A percentile compares a stretch with the other conserved stretches of the same genome.
Conservation (phyloP, 2,113 vertebrate species). For the Saccopteryx leptura region DNA sequence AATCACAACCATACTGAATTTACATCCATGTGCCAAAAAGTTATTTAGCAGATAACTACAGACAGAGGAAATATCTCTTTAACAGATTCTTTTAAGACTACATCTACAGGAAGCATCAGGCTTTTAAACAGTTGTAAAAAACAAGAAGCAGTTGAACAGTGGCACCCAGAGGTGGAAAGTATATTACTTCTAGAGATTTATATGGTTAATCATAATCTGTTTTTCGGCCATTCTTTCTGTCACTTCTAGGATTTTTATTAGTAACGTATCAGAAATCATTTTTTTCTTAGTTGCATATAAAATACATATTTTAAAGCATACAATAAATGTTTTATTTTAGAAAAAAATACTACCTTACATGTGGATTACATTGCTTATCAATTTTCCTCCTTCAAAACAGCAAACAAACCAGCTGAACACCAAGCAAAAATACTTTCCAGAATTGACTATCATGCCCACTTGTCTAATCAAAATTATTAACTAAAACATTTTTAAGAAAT, state of each 20-base stretch:
- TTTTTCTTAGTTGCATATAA: constrained; percentile 42
- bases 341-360: constrained; percentile 56
- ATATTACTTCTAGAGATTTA: constrained; percentile 81
- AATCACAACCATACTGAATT: constrained; percentile 74
- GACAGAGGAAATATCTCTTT: constrained; percentile 84
- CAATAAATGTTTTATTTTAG: constrained; percentile 68
- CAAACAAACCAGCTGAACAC: constrained; percentile 74
- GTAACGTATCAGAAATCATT: constrained; percentile 75
- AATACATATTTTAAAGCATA: constrained; percentile 66
- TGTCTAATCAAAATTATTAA: constrained; percentile 14
- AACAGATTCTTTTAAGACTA: constrained; percentile 84
- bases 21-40: constrained; percentile 74
- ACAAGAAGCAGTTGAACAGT: constrained; percentile 90
- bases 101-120: constrained; percentile 73
- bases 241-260: constrained; percentile 74
- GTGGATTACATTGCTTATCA: constrained; percentile 66
- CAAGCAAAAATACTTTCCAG: constrained; percentile 35
- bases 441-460: neutral
- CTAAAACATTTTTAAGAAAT: neutral
- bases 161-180: constrained; percentile 90
- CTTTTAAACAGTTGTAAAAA: constrained; percentile 81
- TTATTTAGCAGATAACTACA: constrained; percentile 78
- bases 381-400: constrained; percentile 73
- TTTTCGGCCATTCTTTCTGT: constrained; percentile 79
- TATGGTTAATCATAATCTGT: constrained; percentile 54